These are phyloP conservation scores for Catostylus mosaicus DNA, from an alignment of 30 jellyfish, hydroid and myxozoan species.

Conservation along the genomic window DNA sequence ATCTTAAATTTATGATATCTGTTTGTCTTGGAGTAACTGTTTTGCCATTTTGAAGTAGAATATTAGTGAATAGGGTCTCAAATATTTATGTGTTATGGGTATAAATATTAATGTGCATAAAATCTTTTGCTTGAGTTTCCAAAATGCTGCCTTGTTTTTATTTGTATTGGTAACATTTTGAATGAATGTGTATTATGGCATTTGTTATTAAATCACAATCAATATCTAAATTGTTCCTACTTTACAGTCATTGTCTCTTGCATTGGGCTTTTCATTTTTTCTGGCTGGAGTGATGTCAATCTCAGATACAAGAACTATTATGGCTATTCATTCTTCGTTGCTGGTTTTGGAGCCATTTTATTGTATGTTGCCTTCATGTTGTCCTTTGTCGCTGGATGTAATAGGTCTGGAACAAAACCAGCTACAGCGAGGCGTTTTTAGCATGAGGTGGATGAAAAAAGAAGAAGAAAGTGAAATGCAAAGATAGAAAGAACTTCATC, in stretches of 20 bases:
- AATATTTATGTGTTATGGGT: no score
- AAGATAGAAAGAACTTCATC: no score
- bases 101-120: no score
- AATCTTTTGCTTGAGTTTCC: no score
- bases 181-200: not conserved
- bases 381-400: conserved; percentile 65
- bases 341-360: conserved; percentile 49
- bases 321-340: conserved; percentile 65
- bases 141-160: no score
- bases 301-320: conserved; percentile 64
- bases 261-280: conserved; percentile 62
- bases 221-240: not conserved
- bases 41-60: no score
- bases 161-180: no score
- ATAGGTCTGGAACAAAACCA: not conserved
- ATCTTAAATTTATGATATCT: no score
- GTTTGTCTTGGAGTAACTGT: no score
- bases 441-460: not conserved
- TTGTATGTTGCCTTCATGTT: conserved; percentile 66
- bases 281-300: conserved; percentile 77
- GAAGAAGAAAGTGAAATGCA: not conserved
- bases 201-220: not conserved
- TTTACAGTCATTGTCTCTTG: conserved; percentile 56
- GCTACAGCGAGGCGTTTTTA: not conserved
- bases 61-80: no score